Percentiles rank a stretch among this genome's conserved stretches.
Conservation (phyloP, 35 echinoderm and acorn worm genomes). For the Ophiothrix spiculata region DNA sequence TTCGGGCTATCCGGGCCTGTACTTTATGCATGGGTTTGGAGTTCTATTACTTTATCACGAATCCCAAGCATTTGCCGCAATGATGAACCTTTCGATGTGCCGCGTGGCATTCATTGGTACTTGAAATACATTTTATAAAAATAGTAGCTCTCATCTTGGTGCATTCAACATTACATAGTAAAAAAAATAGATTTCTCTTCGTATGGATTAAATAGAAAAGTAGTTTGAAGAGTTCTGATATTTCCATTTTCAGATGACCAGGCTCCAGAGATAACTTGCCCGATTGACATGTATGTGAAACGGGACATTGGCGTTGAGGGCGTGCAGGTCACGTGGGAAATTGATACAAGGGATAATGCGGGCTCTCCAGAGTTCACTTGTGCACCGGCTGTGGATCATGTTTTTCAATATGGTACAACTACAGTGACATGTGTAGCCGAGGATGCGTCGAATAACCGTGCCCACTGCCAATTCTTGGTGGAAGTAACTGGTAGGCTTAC, state of each 20-base stretch:
- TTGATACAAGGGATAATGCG: not conserved
- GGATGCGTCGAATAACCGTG: not conserved
- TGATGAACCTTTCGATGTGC: too few relatives aligned
- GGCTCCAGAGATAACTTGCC: not conserved
- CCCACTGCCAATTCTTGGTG: not conserved
- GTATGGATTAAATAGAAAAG: too few relatives aligned
- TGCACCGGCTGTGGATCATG: not conserved
- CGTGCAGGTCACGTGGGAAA: not conserved
- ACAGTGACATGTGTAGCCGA: not conserved
- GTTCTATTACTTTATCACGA: too few relatives aligned
- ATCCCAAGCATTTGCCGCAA: too few relatives aligned
- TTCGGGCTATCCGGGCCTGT: too few relatives aligned
- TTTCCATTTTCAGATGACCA: not conserved
- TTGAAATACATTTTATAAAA: too few relatives aligned
- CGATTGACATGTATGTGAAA: not conserved
- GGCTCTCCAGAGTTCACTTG: not conserved
- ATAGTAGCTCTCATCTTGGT: too few relatives aligned
- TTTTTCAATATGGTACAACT: not conserved
- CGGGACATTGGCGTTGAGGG: not conserved
- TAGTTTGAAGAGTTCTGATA: too few relatives aligned
- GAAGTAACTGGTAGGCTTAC: not conserved
- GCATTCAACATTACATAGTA: too few relatives aligned
- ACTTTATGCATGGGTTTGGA: too few relatives aligned
- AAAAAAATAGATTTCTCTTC: too few relatives aligned
- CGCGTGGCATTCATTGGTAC: too few relatives aligned